A percentile compares a stretch with the other conserved stretches of the same genome.
Evolutionary conservation across 1,140 invertebrate genomes (phyloP).

Genomic region (Calephelis nemesis): DNA sequence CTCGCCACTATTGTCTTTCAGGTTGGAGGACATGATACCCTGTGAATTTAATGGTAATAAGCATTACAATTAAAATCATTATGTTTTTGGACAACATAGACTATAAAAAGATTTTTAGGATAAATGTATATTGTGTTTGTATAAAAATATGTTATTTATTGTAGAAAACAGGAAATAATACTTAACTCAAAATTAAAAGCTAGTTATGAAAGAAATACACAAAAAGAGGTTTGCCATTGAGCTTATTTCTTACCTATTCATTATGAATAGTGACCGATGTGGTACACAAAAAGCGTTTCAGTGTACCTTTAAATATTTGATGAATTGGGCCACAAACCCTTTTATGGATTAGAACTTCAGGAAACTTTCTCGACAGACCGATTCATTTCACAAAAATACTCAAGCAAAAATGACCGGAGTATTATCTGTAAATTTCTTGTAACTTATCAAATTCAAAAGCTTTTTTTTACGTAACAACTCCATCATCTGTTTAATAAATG

Average conservation of each 20-base stretch:
- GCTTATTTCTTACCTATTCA: slow-evolving; percentile 21
- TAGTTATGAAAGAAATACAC: not conserved
- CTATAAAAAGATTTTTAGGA: too few species aligned
- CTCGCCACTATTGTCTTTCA: too few species aligned
- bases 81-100: too few species aligned
- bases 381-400: slow-evolving; percentile 23
- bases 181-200: not conserved
- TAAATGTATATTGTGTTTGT: too few species aligned
- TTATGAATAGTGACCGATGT: slow-evolving; percentile 21
- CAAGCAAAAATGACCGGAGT: not conserved
- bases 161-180: not conserved
- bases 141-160: too few species aligned
- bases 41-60: too few species aligned
- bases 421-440: not conserved
- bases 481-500: too few species aligned
- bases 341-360: slow-evolving; percentile 26
- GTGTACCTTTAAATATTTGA: slow-evolving; percentile 42
- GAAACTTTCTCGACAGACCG: slow-evolving; percentile 18
- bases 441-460: too few species aligned
- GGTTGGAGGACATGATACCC: too few species aligned
- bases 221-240: slow-evolving; percentile 13
- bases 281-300: slow-evolving; percentile 34
- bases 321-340: slow-evolving; percentile 31
- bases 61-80: too few species aligned
- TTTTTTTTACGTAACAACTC: too few species aligned